Conservation (phyloP, 2,113 vertebrate genomes). For the Malaclemys terrapin region DNA sequence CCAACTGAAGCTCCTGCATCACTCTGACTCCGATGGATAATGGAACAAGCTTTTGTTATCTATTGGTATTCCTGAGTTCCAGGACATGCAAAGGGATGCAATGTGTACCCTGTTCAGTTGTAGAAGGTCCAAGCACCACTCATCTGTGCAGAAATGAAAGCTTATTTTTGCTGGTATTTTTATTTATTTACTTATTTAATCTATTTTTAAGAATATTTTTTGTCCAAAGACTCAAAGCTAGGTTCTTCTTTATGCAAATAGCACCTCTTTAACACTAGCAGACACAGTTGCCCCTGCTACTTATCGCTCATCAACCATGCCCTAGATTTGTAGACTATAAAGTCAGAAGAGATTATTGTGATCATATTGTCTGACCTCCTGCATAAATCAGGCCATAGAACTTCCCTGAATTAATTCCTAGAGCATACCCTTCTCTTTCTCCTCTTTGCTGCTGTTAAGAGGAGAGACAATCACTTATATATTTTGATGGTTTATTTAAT, state of each 20-base stretch:
- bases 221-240: not conserved
- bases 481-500: not conserved
- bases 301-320: not conserved
- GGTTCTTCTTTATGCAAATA: not conserved
- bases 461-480: not conserved
- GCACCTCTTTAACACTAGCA: not conserved
- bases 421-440: not conserved
- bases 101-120: not conserved
- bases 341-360: not conserved
- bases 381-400: not conserved
- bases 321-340: not conserved
- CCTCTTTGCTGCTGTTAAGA: not conserved
- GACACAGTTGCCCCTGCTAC: not conserved
- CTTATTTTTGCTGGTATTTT: not conserved
- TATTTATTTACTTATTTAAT: not conserved
- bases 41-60: not conserved
- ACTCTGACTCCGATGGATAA: not conserved
- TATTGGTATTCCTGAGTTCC: not conserved
- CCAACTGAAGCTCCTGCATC: not conserved
- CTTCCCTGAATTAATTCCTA: not conserved
- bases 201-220: not conserved
- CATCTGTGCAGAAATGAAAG: not conserved
- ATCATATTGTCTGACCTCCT: not conserved
- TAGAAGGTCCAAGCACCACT: not conserved
- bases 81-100: not conserved